Evolutionary conservation across 2,113 vertebrate species (phyloP), one percentile per base, ranked within the genome.

Genomic region (Bufo bufo): DNA sequence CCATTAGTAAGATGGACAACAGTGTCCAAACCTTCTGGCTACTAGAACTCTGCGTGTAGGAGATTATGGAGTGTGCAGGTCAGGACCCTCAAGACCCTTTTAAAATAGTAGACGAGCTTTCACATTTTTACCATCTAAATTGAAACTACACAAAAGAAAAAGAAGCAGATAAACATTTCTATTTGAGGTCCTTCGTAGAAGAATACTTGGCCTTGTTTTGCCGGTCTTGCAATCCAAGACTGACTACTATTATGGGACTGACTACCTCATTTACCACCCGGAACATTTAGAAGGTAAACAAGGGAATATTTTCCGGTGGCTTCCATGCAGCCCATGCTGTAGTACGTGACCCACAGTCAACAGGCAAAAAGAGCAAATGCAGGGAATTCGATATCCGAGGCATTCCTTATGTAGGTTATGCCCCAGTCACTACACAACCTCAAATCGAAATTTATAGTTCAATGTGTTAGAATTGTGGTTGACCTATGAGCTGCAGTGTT

Each of bases 11-110:
- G 9, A 45, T 74, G 45, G 71, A 49, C 69, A 80, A 80, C 17
- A n/a, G 43, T 19, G 71, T 69, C 85, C 85, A 58, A 54, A 45
- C 49, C 23, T 86, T 9, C 59, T 8, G 77, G 63, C 85, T 87
- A 71, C 77, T 80, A 87, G 85, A 87, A 87, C 85, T 81, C 77
- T 87, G 85, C 77, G 43, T 79, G 52, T 63, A 78, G 84, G 84
- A 77, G 84, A n/a, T 71, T 23, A 71, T 84, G 50, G 63, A 71
- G 63, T 84, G 49, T 54, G 13, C 14, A 33, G n/a, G 63, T 14
- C 63, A 54, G 50, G 19, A 49, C 47, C 19, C 23, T 43, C 19
- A 82, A 49, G 7, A 83, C 19, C 33, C n/a, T 81, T 58, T 66
- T 16, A 17, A 59, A 59, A 45, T 16, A 43, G 72, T 17, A 49